A percentile compares a stretch with the other conserved stretches of the same genome.
These are phyloP conservation scores for Clitarchus hookeri DNA, from an alignment of 2,888 invertebrate genomes.

Conservation along the genomic window DNA sequence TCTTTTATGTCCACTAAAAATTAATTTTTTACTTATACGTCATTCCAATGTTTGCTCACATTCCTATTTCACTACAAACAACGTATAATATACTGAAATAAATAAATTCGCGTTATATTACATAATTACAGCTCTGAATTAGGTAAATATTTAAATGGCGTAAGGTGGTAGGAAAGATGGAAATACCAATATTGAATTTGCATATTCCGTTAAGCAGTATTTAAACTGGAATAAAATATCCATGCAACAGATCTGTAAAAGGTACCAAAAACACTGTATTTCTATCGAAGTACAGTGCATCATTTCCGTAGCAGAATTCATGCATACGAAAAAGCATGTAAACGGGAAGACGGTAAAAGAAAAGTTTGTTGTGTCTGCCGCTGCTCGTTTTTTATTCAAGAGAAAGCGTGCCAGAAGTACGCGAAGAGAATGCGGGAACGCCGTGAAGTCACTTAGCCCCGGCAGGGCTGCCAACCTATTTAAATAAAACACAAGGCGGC, in stretches of 20 bases:
- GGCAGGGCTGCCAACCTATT: neutral
- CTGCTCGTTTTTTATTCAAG: neutral
- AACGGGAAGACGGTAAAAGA: neutral
- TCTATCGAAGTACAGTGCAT: neutral
- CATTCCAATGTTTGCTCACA: too few species aligned
- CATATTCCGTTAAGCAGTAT: too few species aligned
- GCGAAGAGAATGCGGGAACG: neutral
- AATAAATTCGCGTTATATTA: too few species aligned
- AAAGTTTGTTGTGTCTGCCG: constrained; percentile 3
- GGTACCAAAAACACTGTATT: neutral
- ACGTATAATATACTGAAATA: too few species aligned
- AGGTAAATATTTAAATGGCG: too few species aligned
- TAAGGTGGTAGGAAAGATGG: too few species aligned
- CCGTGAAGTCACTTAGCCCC: neutral
- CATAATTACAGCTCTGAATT: too few species aligned
- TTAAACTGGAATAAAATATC: neutral
- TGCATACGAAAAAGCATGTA: neutral
- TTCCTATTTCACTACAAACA: too few species aligned
- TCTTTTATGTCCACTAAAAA: too few species aligned
- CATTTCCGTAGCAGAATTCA: neutral
- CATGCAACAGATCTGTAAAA: neutral
- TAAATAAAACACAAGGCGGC: neutral
- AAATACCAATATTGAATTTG: too few species aligned
- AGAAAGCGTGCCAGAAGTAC: neutral
- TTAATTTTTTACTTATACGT: too few species aligned